Base-by-base conservation (phyloP, 2,888 invertebrate genomes). In the Leistus spinibarbis region DNA sequence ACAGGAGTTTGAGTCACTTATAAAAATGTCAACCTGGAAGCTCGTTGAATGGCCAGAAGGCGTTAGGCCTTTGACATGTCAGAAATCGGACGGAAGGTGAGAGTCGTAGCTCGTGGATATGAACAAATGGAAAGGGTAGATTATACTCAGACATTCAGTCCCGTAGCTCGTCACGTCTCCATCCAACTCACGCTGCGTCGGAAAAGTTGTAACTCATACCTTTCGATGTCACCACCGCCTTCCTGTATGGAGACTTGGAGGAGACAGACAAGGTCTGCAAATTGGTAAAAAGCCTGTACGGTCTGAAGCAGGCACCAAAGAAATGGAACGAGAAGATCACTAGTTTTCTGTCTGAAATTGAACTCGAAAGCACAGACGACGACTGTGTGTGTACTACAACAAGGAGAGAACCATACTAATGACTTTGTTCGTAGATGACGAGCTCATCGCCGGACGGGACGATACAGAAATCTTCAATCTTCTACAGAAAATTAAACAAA, bases 121-220 rank as follows among this genome's bases (percentile, higher is more conserved):
- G 78, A 80, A 63, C 81, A 82, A 76, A 62, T 71, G 75, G 64
- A 75, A 77, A 68, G 80, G 54, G 76, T 77, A 62, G 81, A 82
- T 76, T 82, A 81, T 77, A 64, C 24, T 17, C 79, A 80, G 76
- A 80, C 78, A 2, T 82, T 81, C 73, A 79, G 78, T 77, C 81
- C 81, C 16, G 82, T 62, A 62, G n/a, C 22, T 1, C 63, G 24
- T 23, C 20, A 4, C 19, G 60, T 13, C 60, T 60, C 5, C 19
- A 22, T 60, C 23, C 16, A 1, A 60, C n/a, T 4, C 16, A 60
- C 23, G 60, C 23, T 16, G 60, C 60, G 10, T 60, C 60, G 60
- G 60, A 60, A 17, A 16, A 60, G 60, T 60, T 19, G 60, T n/a
- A 60, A 22, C 60, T 60, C 10, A 16, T 60, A n/a, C 1, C 60